A percentile compares a stretch with the other conserved stretches of the same genome.
Evolutionary conservation across 1,140 invertebrate species (phyloP).

Genomic region (Elymnias hypermnestra): DNA sequence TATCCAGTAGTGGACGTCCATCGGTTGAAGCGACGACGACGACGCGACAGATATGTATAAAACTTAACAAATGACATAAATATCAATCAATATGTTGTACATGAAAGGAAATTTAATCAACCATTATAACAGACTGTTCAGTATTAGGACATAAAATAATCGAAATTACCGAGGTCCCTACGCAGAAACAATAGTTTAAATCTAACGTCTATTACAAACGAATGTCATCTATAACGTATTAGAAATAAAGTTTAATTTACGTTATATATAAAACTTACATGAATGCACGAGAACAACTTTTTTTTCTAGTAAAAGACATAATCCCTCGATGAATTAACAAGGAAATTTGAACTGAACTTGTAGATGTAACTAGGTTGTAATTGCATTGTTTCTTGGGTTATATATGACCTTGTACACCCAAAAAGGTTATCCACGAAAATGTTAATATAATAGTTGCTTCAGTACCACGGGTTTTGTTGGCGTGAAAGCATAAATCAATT

Average conservation of each 20-base stretch:
- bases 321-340: constrained; percentile 20
- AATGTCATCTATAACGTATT: constrained; percentile 18
- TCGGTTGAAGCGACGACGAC: too few relatives aligned
- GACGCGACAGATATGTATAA: too few relatives aligned
- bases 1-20: too few relatives aligned
- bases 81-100: not conserved
- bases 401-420: constrained; percentile 53
- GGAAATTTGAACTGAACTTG: constrained; percentile 26
- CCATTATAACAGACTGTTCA: constrained; percentile 28
- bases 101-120: constrained; percentile 12
- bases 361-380: too few relatives aligned
- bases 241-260: constrained; percentile 37
- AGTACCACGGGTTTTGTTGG: constrained; percentile 73
- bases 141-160: constrained; percentile 59
- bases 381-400: too few relatives aligned
- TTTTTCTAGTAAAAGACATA: constrained; percentile 71
- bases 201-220: too few relatives aligned
- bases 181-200: constrained; percentile 61
- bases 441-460: constrained; percentile 76
- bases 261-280: constrained; percentile 32
- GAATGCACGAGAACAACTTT: constrained; percentile 64
- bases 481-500: constrained; percentile 77
- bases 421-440: constrained; percentile 73
- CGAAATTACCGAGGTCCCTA: constrained; percentile 59
- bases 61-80: not conserved